A percentile compares a stretch with the other conserved stretches of the same genome.
These are phyloP conservation scores for Eulemur coronatus DNA, from an alignment of 2,797 vertebrate species.

Conservation along the genomic window DNA sequence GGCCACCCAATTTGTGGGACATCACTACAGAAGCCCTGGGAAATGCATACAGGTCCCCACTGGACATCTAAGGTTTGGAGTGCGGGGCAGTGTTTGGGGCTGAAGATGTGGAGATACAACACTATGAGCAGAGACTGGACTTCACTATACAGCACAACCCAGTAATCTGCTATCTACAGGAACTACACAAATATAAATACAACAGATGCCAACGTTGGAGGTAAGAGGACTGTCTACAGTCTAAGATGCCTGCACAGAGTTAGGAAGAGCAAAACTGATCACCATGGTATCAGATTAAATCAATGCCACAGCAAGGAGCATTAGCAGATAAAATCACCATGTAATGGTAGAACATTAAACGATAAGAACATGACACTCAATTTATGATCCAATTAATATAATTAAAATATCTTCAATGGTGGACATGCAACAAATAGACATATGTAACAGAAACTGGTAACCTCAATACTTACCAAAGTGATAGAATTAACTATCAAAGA, in stretches of 20 bases:
- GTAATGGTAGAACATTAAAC: background rate
- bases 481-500: background rate
- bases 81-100: background rate
- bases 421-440: background rate
- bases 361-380: background rate
- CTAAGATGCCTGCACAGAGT: background rate
- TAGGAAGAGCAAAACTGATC: background rate
- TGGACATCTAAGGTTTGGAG: background rate
- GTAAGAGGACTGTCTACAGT: too few relatives aligned
- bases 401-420: background rate
- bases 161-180: background rate
- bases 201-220: background rate
- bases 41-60: background rate
- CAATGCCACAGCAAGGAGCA: background rate
- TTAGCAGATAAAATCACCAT: background rate
- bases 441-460: background rate
- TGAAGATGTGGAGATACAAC: background rate
- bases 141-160: background rate
- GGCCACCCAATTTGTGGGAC: background rate
- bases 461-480: background rate
- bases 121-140: background rate
- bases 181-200: fast-evolving
- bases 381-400: background rate
- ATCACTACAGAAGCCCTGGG: background rate
- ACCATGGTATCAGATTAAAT: fast-evolving